These are phyloP conservation scores for Argyrosomus japonicus DNA, from an alignment of 2,113 vertebrate species.

Conservation along the genomic window DNA sequence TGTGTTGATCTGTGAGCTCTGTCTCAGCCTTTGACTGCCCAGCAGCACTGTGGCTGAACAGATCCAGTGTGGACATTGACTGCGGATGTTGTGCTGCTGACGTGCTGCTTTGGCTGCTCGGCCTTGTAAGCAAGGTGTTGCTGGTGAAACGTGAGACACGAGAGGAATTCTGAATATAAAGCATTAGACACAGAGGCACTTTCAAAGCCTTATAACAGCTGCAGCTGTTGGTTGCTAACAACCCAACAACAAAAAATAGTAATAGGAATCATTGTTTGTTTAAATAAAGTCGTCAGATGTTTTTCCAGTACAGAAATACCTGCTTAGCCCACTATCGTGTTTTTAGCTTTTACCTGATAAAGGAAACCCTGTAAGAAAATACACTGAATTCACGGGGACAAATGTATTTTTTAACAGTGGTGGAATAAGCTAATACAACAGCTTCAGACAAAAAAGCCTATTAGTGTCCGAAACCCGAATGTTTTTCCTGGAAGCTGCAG, in stretches of 20 bases:
- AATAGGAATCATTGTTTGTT: neutral
- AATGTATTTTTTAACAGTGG: neutral
- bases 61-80: neutral
- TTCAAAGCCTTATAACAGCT: neutral
- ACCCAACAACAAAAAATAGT: neutral
- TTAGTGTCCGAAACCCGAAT: conserved; percentile 22
- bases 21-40: neutral
- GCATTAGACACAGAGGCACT: neutral
- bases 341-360: neutral
- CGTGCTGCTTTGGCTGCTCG: neutral
- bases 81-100: conserved; percentile 8
- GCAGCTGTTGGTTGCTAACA: neutral
- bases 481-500: conserved; percentile 40
- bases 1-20: neutral
- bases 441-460: conserved; percentile 5
- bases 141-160: conserved; percentile 11
- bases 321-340: neutral
- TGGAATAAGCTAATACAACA: conserved; percentile 1
- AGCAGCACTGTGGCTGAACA: neutral
- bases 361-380: neutral
- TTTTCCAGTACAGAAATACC: neutral
- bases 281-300: neutral
- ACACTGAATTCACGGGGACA: neutral
- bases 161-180: conserved; percentile 18
- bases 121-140: conserved; percentile 34